phyloP scores from a whole-genome alignment of 2,113 vertebrate species.

The Ploceus nigricollis region DNA sequence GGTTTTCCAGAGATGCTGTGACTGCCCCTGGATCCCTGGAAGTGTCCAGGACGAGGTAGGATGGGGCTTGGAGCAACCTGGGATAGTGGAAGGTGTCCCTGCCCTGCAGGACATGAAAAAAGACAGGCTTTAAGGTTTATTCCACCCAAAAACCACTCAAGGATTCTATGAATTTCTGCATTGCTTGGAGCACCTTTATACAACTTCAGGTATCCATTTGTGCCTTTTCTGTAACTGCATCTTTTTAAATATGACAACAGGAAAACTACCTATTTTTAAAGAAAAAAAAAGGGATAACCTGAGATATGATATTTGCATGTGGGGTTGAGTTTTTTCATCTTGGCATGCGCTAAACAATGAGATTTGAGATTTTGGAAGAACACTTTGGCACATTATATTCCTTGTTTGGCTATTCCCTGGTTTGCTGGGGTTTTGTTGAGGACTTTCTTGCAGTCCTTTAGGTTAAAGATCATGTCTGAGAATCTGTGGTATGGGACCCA shows the following conservation, averaged over 20 bases:
- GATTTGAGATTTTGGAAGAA: background rate
- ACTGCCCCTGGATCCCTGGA: background rate
- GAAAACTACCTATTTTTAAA: background rate
- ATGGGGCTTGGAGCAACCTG: background rate
- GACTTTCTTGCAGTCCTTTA: background rate
- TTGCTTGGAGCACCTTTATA: background rate
- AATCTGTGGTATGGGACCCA: background rate
- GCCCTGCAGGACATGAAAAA: background rate
- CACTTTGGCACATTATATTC: background rate
- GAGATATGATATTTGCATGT: background rate
- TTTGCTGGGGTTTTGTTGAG: background rate
- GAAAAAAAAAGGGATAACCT: background rate
- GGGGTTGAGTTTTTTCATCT: background rate
- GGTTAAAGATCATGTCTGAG: background rate
- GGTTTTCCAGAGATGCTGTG: background rate
- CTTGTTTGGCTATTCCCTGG: background rate
- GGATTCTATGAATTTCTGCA: background rate
- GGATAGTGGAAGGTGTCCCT: background rate
- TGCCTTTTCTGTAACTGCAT: background rate
- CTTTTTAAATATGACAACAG: background rate
- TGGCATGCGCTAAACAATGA: background rate
- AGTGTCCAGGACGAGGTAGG: background rate
- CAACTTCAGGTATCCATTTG: background rate
- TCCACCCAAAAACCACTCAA: background rate
- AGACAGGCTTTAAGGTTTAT: background rate